Conservation (phyloP, 2,113 vertebrate genomes). For the Ahaetulla prasina region DNA sequence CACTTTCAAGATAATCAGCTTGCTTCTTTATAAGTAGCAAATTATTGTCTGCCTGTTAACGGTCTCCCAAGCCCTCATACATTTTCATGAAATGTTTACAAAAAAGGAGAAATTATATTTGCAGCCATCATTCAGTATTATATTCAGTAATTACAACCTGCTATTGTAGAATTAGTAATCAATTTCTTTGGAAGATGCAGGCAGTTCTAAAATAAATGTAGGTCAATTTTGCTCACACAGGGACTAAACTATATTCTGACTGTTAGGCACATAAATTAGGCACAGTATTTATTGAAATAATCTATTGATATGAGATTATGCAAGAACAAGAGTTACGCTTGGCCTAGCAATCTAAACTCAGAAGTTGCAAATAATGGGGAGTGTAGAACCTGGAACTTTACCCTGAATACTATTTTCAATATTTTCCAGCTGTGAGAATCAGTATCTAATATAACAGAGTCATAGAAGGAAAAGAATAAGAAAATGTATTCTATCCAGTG, state of each 20-base stretch:
- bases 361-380: slow-evolving; percentile 32
- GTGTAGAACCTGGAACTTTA: slow-evolving; percentile 22
- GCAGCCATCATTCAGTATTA: slow-evolving; percentile 24
- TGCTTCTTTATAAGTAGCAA: not conserved
- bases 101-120: not conserved
- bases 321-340: slow-evolving; percentile 26
- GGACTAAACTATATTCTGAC: not conserved
- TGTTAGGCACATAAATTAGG: slow-evolving; percentile 23
- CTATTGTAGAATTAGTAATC: slow-evolving; percentile 23
- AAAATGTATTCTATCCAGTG: not conserved
- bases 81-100: slow-evolving; percentile 1
- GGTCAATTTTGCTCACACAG: slow-evolving; percentile 30
- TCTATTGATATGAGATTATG: slow-evolving; percentile 34
- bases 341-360: slow-evolving; percentile 25
- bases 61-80: not conserved
- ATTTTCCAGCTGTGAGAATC: slow-evolving; percentile 7
- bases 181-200: slow-evolving; percentile 24
- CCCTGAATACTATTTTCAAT: slow-evolving; percentile 1
- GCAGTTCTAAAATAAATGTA: slow-evolving; percentile 36
- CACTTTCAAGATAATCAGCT: not conserved
- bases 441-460: slow-evolving; percentile 1
- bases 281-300: slow-evolving; percentile 32
- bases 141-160: slow-evolving; percentile 19
- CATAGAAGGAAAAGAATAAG: not conserved
- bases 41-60: not conserved